A percentile compares a stretch with the other conserved stretches of the same genome.
Conservation (phyloP, 1,140 invertebrate species). For the Camponotus vicinus region DNA sequence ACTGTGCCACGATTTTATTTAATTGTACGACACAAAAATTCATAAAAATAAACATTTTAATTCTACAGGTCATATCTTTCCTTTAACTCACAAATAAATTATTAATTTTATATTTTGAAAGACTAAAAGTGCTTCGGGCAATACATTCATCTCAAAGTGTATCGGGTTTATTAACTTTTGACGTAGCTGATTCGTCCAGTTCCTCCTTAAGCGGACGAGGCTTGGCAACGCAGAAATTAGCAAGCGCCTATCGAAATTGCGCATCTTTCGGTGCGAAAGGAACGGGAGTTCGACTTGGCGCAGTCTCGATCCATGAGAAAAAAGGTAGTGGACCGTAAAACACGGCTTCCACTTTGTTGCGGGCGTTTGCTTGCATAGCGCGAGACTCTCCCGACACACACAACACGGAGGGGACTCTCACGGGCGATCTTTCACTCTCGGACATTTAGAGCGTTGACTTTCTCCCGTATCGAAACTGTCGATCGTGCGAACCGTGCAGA, state of each 20-base stretch:
- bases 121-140: too few species aligned
- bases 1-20: too few species aligned
- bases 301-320: constrained; percentile 49
- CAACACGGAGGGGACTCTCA: constrained; percentile 64
- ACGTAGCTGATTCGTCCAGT: too few species aligned
- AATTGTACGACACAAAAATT: too few species aligned
- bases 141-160: too few species aligned
- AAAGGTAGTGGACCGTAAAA: constrained; percentile 63
- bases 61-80: too few species aligned
- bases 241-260: constrained; percentile 40
- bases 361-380: constrained; percentile 52
- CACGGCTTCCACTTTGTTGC: constrained; percentile 60
- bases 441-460: constrained; percentile 77
- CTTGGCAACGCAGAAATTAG: constrained; percentile 30
- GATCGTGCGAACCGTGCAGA: constrained; percentile 71
- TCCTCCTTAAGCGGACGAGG: too few species aligned
- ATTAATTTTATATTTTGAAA: too few species aligned
- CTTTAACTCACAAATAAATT: too few species aligned
- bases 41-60: too few species aligned
- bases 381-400: constrained; percentile 51
- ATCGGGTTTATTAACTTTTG: too few species aligned
- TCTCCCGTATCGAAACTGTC: constrained; percentile 73
- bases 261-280: constrained; percentile 38
- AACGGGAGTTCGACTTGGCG: constrained; percentile 37
- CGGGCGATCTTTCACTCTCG: constrained; percentile 75